Base-by-base conservation (phyloP, 2,113 vertebrate genomes). In the Stomatorhinus ivindoensis region DNA sequence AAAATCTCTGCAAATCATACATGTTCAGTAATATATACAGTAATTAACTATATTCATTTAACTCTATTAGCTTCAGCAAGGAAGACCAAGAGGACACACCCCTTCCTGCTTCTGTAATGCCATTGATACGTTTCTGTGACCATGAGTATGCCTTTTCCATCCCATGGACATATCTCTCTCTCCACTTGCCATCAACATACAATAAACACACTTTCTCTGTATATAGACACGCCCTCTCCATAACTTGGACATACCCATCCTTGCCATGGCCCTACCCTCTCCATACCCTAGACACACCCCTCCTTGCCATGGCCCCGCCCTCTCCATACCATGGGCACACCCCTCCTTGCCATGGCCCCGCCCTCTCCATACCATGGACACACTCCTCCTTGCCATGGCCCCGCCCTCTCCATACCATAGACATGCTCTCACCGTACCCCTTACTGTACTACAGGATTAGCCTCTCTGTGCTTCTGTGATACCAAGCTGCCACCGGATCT, bases 391-490 rank as follows among this genome's bases (percentile, higher is more conserved):
- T 53, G 15, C 13, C 15, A 17, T 17, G 50, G 17, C 1, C 17
- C 17, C 19, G 17, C 53, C 19, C 53, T 55, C 19, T 21, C 17
- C 21, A 7, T 7, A 24, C 53, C 53, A 58, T 58, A 1, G n/a
- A n/a, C n/a, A 17, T 51, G 50, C 15, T 51, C 15, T 51, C 50
- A 51, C 50, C 3, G 3, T 51, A 19, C 21, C 82, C 82, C 82
- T 46, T 80, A 35, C 82, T 84, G 42, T 44, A 42, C 44, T 44
- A 44, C 82, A 46, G 4, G 3, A 84, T 44, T 46, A 84, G 35
- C 82, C 82, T n/a, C 82, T 84, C 82, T 84, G 82, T 84, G 82
- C 44, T 84, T 47, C 44, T 84, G 82, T 47, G 39, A 82, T 82
- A 82, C 19, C 44, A 21, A 80, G 73, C 73, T 80, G 73, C 39